Base-by-base conservation (phyloP, 2,888 invertebrate genomes). In the Macrophya annulata region DNA sequence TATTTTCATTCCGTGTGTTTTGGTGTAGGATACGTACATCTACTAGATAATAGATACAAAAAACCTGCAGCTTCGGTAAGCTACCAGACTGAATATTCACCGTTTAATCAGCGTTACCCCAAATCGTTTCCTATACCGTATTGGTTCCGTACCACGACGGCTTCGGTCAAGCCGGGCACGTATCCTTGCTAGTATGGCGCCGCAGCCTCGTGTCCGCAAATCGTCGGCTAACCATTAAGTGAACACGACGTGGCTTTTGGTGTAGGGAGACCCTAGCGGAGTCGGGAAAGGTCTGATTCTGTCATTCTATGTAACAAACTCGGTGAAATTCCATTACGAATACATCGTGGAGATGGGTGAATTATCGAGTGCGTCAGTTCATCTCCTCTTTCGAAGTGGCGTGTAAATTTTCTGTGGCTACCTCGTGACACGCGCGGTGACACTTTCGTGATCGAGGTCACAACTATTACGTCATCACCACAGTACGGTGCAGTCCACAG, bases 381-480 rank as follows among this genome's bases (percentile, higher is more conserved):
- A 15, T 25, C 62, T 81, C 43, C 81, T 15, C 59, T 62, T 43
- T n/a, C 37, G 43, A 62, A 43, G 43, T 59, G 43, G 62, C 12
- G 81, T 81, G 81, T 81, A 81, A 62, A 81, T 81, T 81, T 81
- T 43, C 59, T 21, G 62, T 79, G 40, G 62, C 40, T 79, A 79
- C 40, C 12, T 62, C 37, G 59, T 81, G 81, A 81, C 81, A 81
- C 81, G 81, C 81, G 40, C 40, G 62, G 62, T 81, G 81, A 81
- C 81, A 81, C 81, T 81, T 81, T 81, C 43, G 81, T 81, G 81
- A 81, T 81, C 43, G 62, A 81, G 81, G 81, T 81, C 81, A 59
- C 21, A 81, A 43, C 43, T 62, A 81, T 81, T 81, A 62, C 81
- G 81, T 81, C 81, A 81, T 81, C 81, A 62, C 62, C 62, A 31